Base-by-base conservation (phyloP, 2,113 vertebrate species). In the Tonatia bakeri region DNA sequence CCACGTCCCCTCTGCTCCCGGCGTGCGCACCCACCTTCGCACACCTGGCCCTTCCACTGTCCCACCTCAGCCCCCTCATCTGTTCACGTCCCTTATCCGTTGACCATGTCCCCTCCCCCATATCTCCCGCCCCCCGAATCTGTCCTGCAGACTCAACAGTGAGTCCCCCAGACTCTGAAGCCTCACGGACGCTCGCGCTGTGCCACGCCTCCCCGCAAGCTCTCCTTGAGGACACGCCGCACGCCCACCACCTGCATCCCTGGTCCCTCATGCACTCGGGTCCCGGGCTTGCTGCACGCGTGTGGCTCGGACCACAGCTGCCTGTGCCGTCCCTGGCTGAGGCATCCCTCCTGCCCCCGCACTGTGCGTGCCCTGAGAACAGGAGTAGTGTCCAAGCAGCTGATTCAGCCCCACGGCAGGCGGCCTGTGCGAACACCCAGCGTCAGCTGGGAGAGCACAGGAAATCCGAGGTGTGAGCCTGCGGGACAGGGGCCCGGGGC, bases 271-370 rank as follows among this genome's bases (percentile, higher is more conserved):
- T 40, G 40, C 5, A 11, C 16, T 0, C 1, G 1, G 1, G 36
- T 19, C 1, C 26, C 8, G 43, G 43, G 13, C 54, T n/a, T 24
- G 54, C 26, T 38, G 14, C 43, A 1, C 26, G 1, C 4, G 1
- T 38, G n/a, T 7, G 36, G 36, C 47, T 6, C 14, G 13, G 20
- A 3, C 70, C 26, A 12, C 47, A 15, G 10, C 26, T 33, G 54
- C 1, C 2, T 11, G 5, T 8, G 12, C 40, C 17, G 0, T 14
- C 13, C 6, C 31, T 4, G 59, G 45, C 5, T 3, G 7, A 28
- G 7, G 22, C 31, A n/a, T n/a, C 13, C n/a, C 1, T 15, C 28
- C 28, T 36, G n/a, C 16, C 56, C 26, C 28, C 17, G 40, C 43
- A 26, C 56, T 3, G 1, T 0, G 17, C 36, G n/a, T 10, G 17